Evolutionary conservation across 1,140 invertebrate genomes (phyloP), one percentile per base, ranked within the genome.

Genomic region (Centruroides sculpturatus): DNA sequence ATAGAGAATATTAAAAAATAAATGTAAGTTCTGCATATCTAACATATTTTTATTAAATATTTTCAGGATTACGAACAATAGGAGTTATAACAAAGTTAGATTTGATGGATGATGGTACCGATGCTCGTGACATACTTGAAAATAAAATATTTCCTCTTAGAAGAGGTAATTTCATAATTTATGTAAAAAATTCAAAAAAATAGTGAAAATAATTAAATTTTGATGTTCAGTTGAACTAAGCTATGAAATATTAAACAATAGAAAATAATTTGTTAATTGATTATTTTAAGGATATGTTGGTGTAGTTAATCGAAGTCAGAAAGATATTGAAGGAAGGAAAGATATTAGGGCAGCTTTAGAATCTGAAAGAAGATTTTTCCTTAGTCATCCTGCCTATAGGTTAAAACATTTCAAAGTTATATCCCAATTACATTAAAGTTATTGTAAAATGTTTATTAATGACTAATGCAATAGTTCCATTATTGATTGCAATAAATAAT

Each of bases 271-370:
- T 41, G 41, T 41, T 41, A 6, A 41, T 41, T 41, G 41, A 6
- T 7, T 56, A n/a, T 41, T 47, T 12, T 5, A 12, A 56, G 72
- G 73, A 41, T 76, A 76, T 61, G 71, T 80, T 62, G 79, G 79
- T 60, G 76, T 80, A 3, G 78, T 80, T 8, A 80, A 80, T 66
- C 69, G 79, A 66, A 76, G 75, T 66, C 79, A 81, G 67, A 75
- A 73, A 61, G 79, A 80, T 62, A 81, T 80, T 63, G 78, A 80
- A 55, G 78, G 78, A 10, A 71, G 69, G 49, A 80, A 80, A 66
- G 78, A 80, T 59, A 80, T 80, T 52, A 60, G 71, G 56, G 71
- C 72, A 41, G 78, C 79, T 6, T 60, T 80, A 46, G 76, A 76
- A 54, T 71, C 72, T 3, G 79, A 80, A 61, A 64, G 78, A 46